phyloP scores from a whole-genome alignment of 1,140 invertebrate genomes.

The Drosophila baimaii region DNA sequence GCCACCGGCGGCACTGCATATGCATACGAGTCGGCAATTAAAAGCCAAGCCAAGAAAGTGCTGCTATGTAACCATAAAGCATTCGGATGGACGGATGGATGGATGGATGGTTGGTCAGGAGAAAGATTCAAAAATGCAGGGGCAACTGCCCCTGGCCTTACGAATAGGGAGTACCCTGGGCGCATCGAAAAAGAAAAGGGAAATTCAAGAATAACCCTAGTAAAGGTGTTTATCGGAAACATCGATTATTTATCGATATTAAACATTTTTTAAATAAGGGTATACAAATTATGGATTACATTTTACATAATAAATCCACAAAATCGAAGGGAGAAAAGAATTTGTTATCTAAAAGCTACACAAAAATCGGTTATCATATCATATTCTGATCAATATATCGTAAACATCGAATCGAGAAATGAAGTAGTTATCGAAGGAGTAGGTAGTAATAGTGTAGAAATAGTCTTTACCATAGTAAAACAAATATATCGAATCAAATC shows the following conservation, averaged over 20 bases:
- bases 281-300: background rate
- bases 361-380: no score
- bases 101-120: background rate
- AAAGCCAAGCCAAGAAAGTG: conserved; percentile 37
- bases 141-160: background rate
- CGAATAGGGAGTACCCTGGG: conserved; percentile 8
- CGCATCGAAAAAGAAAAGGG: background rate
- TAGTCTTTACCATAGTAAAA: no score
- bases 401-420: no score
- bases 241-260: background rate
- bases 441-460: no score
- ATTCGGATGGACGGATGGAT: conserved; percentile 2
- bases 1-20: conserved; percentile 38
- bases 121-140: background rate
- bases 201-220: no score
- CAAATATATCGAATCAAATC: no score
- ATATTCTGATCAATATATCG: no score
- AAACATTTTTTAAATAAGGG: background rate
- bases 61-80: conserved; percentile 30
- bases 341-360: background rate
- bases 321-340: background rate
- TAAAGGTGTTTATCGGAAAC: no score
- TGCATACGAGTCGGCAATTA: conserved; percentile 56
- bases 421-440: no score
- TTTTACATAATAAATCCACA: background rate